A percentile compares a stretch with the other conserved stretches of the same genome.
These are phyloP conservation scores for Oreochromis spilurus DNA, from an alignment of 2,113 vertebrate species.

Conservation along the genomic window DNA sequence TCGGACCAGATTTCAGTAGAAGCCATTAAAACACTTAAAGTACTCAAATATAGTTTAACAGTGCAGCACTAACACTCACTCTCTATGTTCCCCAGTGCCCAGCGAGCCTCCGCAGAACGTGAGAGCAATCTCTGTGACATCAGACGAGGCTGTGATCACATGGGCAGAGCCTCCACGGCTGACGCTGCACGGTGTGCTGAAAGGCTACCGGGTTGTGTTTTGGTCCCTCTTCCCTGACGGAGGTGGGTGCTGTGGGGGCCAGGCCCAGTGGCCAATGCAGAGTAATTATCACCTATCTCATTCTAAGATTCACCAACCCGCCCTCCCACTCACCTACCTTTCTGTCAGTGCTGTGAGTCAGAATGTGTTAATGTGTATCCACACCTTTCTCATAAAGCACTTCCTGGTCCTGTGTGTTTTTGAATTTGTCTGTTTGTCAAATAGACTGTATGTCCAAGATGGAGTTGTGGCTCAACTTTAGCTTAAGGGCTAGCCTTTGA, in stretches of 20 bases:
- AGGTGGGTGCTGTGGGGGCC: conserved; percentile 82
- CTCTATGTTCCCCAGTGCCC: conserved; percentile 77
- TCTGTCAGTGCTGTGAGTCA: conserved; percentile 21
- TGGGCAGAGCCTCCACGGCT: conserved; percentile 94
- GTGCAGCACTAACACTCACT: not conserved
- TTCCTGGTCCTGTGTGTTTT: not conserved
- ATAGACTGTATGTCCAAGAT: not conserved
- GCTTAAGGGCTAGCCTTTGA: not conserved
- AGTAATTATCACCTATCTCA: conserved; percentile 75
- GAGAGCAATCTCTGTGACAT: conserved; percentile 92
- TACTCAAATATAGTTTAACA: not conserved
- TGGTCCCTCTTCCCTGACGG: conserved; percentile 96
- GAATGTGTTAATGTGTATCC: not conserved
- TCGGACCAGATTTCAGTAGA: not conserved
- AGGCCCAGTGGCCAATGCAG: conserved; percentile 67
- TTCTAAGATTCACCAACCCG: conserved; percentile 49
- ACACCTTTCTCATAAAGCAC: conserved; percentile 23
- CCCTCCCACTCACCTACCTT: not conserved
- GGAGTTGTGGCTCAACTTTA: not conserved
- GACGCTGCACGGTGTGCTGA: conserved; percentile 95
- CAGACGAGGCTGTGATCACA: conserved; percentile 91
- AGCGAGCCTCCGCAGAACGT: conserved; percentile 96
- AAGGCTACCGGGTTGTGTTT: conserved; percentile 96
- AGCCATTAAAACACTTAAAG: not conserved
- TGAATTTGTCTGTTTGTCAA: not conserved